These are phyloP conservation scores for Chitala chitala DNA, from an alignment of 2,113 vertebrate species.

Conservation along the genomic window DNA sequence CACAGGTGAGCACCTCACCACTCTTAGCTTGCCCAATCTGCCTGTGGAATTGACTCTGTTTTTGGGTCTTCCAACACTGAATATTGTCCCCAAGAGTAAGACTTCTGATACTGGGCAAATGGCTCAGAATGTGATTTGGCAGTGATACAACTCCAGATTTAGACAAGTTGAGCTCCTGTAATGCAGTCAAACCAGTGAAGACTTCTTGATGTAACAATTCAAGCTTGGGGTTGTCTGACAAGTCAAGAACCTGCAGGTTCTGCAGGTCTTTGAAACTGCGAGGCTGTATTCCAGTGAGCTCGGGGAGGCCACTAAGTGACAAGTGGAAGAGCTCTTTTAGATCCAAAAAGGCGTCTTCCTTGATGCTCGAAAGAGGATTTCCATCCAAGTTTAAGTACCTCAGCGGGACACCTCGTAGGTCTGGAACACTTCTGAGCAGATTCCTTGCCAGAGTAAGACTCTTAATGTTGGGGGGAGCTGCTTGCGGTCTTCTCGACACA, in stretches of 20 bases:
- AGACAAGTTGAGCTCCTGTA: slow-evolving; percentile 85
- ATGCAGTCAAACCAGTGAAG: slow-evolving; percentile 70
- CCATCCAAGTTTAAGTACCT: slow-evolving; percentile 81
- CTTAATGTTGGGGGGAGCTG: slow-evolving; percentile 64
- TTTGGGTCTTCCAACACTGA: slow-evolving; percentile 78
- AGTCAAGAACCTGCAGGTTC: slow-evolving; percentile 80
- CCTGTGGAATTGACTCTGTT: slow-evolving; percentile 79
- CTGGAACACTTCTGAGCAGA: slow-evolving; percentile 61
- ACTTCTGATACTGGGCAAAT: slow-evolving; percentile 80
- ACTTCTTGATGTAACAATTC: slow-evolving; percentile 61
- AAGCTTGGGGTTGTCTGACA: slow-evolving; percentile 76
- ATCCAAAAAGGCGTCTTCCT: slow-evolving; percentile 64
- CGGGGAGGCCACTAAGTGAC: slow-evolving; percentile 69
- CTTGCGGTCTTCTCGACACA: slow-evolving; percentile 41
- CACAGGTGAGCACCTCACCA: slow-evolving; percentile 71
- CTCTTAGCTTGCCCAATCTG: slow-evolving; percentile 71
- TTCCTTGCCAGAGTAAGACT: slow-evolving; percentile 83
- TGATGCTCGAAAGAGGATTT: slow-evolving; percentile 68
- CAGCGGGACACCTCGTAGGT: slow-evolving; percentile 70
- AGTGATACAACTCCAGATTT: slow-evolving; percentile 65
- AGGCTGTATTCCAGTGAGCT: slow-evolving; percentile 61
- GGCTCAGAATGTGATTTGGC: slow-evolving; percentile 67
- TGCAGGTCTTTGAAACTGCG: slow-evolving; percentile 69
- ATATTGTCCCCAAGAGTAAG: slow-evolving; percentile 66
- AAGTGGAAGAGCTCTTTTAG: slow-evolving; percentile 77